Evolutionary conservation across 2,113 vertebrate species (phyloP), one percentile per base, ranked within the genome.

Genomic region (Nannobrachium achirus): DNA sequence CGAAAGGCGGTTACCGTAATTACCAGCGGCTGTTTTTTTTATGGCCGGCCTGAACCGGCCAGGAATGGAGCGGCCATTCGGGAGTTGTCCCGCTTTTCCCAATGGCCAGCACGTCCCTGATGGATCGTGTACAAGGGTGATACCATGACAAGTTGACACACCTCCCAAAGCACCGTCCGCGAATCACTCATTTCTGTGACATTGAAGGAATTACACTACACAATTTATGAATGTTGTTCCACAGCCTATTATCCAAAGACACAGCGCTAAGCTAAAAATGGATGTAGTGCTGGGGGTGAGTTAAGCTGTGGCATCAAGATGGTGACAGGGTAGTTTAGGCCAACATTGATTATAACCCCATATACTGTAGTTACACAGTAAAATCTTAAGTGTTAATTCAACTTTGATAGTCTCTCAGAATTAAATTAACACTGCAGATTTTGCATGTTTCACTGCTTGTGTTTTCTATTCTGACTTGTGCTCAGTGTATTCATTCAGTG

Each of bases 111-210:
- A n/a, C n/a, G n/a, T n/a, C n/a, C n/a, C n/a, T 56, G 56, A 67
- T 67, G 65, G 56, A 71, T 48, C n/a, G 44, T 63, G 82, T 49
- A 64, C 56, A 55, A 41, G 75, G 74, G 63, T 73, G 74, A 75
- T 64, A 14, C 44, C 58, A 15, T 60, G 63, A 81, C 70, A 72
- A 59, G 73, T 71, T 63, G 49, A 75, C 80, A 75, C 74, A 55
- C 76, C 68, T 80, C 56, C 76, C 80, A 63, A 77, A 75, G 73
- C 73, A 62, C 58, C 20, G 7, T 53, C 58, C 20, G 7, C 50
- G 77, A 72, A 74, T 71, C 76, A 78, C 69, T 15, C 19, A 18
- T 9, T 52, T 33, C 59, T 63, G 76, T 75, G 84, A 68, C 76
- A 63, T 2, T 19, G 51, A 76, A 67, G 75, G 25, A 33, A 33